phyloP scores from a whole-genome alignment of 2,113 vertebrate species.

The Helogale parvula region DNA sequence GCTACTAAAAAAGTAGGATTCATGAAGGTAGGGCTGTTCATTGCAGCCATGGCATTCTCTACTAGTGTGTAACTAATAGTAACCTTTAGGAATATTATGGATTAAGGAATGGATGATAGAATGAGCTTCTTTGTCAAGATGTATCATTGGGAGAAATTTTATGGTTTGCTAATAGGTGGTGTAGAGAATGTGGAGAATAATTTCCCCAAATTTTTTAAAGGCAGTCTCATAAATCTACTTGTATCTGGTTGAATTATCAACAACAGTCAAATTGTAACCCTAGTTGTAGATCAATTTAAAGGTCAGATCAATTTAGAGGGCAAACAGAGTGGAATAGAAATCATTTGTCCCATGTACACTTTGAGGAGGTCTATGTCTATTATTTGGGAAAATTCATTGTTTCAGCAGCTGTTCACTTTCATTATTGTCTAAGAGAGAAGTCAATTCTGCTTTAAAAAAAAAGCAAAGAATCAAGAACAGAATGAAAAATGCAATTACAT shows the following conservation, averaged over 20 bases:
- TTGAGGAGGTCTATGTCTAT: neutral
- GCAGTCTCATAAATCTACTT: neutral
- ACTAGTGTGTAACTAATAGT: neutral
- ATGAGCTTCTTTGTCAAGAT: neutral
- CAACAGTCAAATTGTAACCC: neutral
- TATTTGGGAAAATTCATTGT: neutral
- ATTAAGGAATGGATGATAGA: constrained; percentile 1
- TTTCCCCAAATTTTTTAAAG: neutral
- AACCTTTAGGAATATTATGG: constrained; percentile 29
- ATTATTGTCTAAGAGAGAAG: neutral
- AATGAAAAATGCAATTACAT: constrained; percentile 38
- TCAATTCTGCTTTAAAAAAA: neutral
- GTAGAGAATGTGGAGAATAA: neutral
- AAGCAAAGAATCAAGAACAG: neutral
- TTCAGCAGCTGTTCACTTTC: neutral
- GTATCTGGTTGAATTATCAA: neutral
- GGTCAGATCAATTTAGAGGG: neutral
- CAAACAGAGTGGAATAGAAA: neutral
- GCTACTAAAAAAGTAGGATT: neutral
- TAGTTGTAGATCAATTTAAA: neutral
- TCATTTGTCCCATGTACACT: neutral
- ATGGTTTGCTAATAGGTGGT: neutral
- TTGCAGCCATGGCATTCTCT: neutral
- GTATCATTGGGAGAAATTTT: neutral
- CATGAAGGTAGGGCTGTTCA: fast-evolving